These are phyloP conservation scores for Hoplodrina ambigua DNA, from an alignment of 2,888 invertebrate genomes.

Conservation along the genomic window DNA sequence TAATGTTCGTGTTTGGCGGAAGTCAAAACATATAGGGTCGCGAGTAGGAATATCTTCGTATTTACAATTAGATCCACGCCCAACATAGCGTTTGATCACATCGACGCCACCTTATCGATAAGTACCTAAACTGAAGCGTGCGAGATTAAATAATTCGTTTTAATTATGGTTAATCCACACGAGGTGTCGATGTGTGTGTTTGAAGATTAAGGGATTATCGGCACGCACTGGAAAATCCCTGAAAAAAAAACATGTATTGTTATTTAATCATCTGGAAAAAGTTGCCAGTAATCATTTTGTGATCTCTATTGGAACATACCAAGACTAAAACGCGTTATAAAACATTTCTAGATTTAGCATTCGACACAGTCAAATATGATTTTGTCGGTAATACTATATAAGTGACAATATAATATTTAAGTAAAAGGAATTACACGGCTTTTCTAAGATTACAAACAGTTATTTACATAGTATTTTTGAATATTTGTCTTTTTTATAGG, in stretches of 20 bases:
- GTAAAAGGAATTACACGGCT: neutral
- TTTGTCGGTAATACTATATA: too few species aligned
- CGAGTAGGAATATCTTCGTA: conserved; percentile 74
- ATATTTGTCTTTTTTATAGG: neutral
- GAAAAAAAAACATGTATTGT: neutral
- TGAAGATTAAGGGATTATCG: conserved; percentile 11
- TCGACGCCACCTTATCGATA: neutral
- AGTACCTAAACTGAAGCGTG: conserved; percentile 4
- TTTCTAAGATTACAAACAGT: neutral
- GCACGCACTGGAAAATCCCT: neutral
- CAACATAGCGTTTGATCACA: conserved; percentile 31
- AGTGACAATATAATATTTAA: neutral
- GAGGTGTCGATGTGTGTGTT: neutral
- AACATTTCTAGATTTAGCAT: neutral
- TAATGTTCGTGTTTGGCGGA: conserved; percentile 80
- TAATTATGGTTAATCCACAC: conserved; percentile 14
- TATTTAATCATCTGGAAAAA: too few species aligned
- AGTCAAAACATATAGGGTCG: conserved; percentile 70
- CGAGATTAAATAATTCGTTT: conserved; percentile 6
- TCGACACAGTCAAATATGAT: neutral
- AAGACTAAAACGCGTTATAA: neutral
- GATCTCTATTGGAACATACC: too few species aligned
- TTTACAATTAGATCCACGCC: conserved; percentile 19
- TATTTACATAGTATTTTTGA: too few species aligned
- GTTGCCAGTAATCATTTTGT: too few species aligned